These are phyloP conservation scores for Mystacornis crossleyi DNA, from an alignment of 2,113 vertebrate species.

Conservation along the genomic window DNA sequence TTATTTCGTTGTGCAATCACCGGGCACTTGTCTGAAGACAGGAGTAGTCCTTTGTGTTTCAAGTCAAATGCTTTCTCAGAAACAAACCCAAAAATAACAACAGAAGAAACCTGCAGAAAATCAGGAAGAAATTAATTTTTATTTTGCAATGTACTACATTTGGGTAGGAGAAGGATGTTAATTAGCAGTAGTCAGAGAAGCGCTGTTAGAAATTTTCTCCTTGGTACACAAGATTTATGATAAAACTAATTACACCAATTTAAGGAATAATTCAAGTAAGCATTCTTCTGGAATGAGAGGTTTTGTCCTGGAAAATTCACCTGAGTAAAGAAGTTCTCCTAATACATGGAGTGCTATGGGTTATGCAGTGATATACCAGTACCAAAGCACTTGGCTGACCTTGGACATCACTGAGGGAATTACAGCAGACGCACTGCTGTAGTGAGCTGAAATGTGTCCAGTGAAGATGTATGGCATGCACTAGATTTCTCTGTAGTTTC, in stretches of 20 bases:
- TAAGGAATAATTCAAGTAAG: background rate
- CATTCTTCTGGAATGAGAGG: background rate
- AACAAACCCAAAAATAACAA: background rate
- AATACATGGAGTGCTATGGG: background rate
- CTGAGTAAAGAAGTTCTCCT: background rate
- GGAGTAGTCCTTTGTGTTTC: background rate
- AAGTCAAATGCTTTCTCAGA: background rate
- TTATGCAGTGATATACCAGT: background rate
- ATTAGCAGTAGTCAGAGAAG: background rate
- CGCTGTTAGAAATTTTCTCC: background rate
- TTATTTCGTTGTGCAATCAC: background rate
- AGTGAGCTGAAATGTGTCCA: background rate
- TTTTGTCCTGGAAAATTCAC: background rate
- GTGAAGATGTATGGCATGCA: background rate
- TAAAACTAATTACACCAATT: background rate
- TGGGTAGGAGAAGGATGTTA: background rate
- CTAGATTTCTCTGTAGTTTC: background rate
- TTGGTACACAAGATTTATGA: background rate
- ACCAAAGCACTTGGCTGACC: background rate
- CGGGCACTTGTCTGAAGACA: background rate
- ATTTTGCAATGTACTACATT: background rate
- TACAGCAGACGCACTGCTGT: background rate
- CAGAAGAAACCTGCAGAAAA: background rate
- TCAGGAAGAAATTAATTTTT: background rate
- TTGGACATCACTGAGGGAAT: background rate